Evolutionary conservation across 2,888 invertebrate species (phyloP).

Genomic region (Taenaris catops): DNA sequence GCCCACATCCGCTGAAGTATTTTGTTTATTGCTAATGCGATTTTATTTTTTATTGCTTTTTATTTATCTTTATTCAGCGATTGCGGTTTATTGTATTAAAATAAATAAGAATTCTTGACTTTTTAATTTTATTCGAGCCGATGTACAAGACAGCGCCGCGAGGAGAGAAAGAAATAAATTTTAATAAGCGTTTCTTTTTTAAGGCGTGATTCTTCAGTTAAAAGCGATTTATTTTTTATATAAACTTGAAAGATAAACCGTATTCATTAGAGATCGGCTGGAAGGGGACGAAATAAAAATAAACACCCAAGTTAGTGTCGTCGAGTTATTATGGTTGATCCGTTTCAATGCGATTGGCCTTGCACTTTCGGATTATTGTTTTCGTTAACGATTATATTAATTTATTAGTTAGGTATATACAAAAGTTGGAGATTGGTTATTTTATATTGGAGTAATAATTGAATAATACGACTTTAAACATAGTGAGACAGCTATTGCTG

Average conservation of each 20-base stretch:
- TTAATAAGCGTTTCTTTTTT: conserved; percentile 80
- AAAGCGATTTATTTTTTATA: conserved; percentile 79
- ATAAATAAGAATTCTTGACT: conserved; percentile 80
- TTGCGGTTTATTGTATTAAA: conserved; percentile 81
- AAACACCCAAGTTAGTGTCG: conserved; percentile 69
- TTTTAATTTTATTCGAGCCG: conserved; percentile 77
- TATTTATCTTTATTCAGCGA: conserved; percentile 80
- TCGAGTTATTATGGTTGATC: conserved; percentile 77
- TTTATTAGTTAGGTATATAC: no score
- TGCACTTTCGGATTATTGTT: no score
- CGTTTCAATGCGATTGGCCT: conserved; percentile 29
- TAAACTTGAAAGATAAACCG: conserved; percentile 75
- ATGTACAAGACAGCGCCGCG: conserved; percentile 75
- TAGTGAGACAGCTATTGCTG: no score
- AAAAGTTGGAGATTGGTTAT: no score
- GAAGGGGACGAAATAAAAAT: conserved; percentile 75
- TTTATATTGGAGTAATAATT: no score
- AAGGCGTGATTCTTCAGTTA: conserved; percentile 80
- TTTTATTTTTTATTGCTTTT: conserved; percentile 80
- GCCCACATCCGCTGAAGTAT: conserved; percentile 80
- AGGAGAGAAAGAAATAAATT: conserved; percentile 78
- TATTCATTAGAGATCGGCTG: conserved; percentile 79
- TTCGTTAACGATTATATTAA: no score
- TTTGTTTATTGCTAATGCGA: conserved; percentile 81
- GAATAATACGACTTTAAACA: no score